Conservation (phyloP, 1,140 invertebrate genomes). For the Drosophila bocki region DNA sequence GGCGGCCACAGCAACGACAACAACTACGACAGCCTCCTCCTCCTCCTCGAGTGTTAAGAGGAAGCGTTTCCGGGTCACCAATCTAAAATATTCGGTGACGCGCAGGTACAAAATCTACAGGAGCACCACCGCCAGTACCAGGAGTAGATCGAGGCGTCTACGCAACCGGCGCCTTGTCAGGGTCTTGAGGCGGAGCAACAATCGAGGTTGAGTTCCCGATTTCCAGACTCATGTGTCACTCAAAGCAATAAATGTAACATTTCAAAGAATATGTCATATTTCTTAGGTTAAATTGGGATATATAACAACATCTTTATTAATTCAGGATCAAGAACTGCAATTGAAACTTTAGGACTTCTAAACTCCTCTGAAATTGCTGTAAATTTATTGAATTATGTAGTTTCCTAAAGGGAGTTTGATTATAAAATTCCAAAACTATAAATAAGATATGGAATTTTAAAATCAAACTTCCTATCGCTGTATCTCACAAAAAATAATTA, state of each 20-base stretch:
- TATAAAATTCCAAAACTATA: background rate
- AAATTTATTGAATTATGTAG: too few relatives aligned
- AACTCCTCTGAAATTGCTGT: background rate
- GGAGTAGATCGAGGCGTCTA: background rate
- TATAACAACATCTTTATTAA: too few relatives aligned
- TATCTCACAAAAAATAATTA: background rate
- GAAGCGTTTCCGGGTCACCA: slow-evolving; percentile 4
- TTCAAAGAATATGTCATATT: background rate
- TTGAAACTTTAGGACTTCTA: background rate
- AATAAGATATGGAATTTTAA: background rate
- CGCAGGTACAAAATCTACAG: slow-evolving; percentile 3
- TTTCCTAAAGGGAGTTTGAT: too few relatives aligned
- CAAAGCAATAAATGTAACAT: slow-evolving; percentile 23
- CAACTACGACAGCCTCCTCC: slow-evolving; percentile 6
- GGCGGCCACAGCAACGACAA: slow-evolving; percentile 16
- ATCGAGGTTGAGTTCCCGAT: slow-evolving; percentile 1
- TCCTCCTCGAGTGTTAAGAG: slow-evolving; percentile 6
- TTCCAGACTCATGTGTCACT: background rate
- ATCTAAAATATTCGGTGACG: background rate
- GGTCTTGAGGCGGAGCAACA: slow-evolving; percentile 6
- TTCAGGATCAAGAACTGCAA: background rate
- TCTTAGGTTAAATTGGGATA: too few relatives aligned
- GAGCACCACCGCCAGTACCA: slow-evolving; percentile 2
- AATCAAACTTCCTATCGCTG: background rate
- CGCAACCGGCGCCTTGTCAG: background rate